Base-by-base conservation (phyloP, 2,888 invertebrate genomes). In the Thymelicus acteon region DNA sequence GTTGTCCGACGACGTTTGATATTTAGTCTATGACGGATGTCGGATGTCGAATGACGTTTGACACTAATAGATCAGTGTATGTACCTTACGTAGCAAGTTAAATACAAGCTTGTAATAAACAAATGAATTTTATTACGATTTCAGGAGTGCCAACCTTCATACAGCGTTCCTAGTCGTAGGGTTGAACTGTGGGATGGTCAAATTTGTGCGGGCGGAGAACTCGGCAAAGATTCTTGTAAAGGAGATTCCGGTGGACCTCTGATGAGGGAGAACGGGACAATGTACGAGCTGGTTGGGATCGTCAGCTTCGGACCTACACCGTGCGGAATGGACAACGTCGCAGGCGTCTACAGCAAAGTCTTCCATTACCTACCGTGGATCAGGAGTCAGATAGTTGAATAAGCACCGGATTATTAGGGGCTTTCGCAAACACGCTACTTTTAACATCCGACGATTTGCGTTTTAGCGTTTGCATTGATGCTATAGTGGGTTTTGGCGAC, bases 231-330 rank as follows among this genome's bases (percentile, higher is more conserved):
- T 82, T 95, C 95, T 0, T 96, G 96, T 78, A 84, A 90, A 54
- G 95, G 96, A 0, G 96, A 96, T 78, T 95, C 95, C 47, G 96
- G 96, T 0, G 96, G 96, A 0, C 95, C 96, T 0, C 87, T 96
- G 3, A 95, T 95, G 93, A 82, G 81, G 12, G 81, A 88, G 8
- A 84, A 82, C 24, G 79, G 76, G 6, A 78, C 78, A 10, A 74
- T 70, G 1, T 82, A 82, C 24, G 89, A 90, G 58, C 79, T 83
- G 0, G 72, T 82, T 0, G 96, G 96, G 0, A 85, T 96, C 4
- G 95, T 96, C 13, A 96, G 96, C 12, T 96, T 95, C 76, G 96
- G 96, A 0, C 95, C 95, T 0, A 89, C 91, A 0, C 94, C 94
- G 0, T 96, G 96, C 77, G 96, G 96, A 0, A 90, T 91, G 79